phyloP scores from a whole-genome alignment of 1,140 invertebrate genomes.

The Zophobas morio region DNA sequence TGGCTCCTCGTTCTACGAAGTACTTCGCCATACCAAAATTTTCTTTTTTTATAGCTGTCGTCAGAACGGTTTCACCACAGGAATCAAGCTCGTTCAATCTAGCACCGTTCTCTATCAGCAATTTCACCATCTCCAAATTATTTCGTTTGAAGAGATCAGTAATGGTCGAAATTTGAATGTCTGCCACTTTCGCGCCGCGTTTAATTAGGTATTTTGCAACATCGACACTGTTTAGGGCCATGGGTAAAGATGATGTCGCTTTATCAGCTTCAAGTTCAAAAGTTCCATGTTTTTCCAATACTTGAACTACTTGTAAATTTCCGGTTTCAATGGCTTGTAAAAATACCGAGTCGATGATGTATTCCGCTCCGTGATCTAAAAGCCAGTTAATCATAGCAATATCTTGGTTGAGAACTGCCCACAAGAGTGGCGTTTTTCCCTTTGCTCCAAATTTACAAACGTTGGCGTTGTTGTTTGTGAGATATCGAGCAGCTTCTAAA shows the following conservation, averaged over 20 bases:
- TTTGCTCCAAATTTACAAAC: conserved; percentile 83
- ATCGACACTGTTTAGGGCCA: background rate
- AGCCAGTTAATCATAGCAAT: background rate
- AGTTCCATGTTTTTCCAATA: background rate
- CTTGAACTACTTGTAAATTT: background rate
- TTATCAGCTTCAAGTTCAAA: background rate
- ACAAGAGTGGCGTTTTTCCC: background rate
- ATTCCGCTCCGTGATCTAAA: background rate
- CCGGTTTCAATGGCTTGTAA: background rate
- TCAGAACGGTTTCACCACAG: background rate
- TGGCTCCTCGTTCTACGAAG: conserved; percentile 11
- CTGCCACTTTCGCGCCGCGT: background rate
- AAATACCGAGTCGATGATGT: background rate
- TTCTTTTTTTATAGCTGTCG: background rate
- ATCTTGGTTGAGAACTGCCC: background rate
- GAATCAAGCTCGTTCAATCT: background rate
- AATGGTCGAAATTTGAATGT: too few relatives aligned
- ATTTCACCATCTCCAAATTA: background rate
- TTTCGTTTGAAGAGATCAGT: background rate
- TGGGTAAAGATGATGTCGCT: background rate
- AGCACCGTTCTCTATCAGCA: background rate
- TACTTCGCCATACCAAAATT: conserved; percentile 4
- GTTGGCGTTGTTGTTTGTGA: conserved; percentile 81
- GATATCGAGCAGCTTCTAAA: conserved; percentile 83
- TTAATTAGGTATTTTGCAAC: background rate